These are phyloP conservation scores for Limnephilus marmoratus DNA, from an alignment of 2,888 invertebrate species.

Conservation along the genomic window DNA sequence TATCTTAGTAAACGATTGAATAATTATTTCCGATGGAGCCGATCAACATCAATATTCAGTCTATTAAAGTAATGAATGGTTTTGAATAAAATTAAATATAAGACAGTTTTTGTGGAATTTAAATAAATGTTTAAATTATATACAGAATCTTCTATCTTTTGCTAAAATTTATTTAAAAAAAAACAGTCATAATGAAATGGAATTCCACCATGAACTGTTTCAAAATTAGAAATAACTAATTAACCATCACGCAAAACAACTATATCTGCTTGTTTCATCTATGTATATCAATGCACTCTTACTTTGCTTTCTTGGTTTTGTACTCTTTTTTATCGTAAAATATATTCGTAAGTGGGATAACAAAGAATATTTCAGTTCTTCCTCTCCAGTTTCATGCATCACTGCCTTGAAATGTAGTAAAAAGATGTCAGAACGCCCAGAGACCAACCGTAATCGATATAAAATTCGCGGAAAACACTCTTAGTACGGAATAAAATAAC, in stretches of 20 bases:
- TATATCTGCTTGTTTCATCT: background rate
- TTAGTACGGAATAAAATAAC: background rate
- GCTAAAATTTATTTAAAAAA: no score
- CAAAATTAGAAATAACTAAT: background rate
- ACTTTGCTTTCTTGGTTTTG: background rate
- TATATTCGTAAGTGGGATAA: background rate
- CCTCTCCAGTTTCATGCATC: background rate
- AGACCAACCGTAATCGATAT: no score
- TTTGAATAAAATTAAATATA: background rate
- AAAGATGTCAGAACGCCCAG: background rate
- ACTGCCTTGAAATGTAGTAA: background rate
- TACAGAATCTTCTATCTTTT: background rate
- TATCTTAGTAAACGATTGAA: background rate
- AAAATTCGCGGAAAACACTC: background rate
- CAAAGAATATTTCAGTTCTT: no score
- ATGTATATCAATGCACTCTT: background rate
- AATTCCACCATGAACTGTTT: no score
- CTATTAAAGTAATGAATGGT: background rate
- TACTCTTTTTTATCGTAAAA: background rate
- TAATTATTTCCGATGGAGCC: background rate
- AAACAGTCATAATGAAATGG: no score
- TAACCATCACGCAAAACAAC: background rate
- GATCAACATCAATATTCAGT: background rate
- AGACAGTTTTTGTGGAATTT: background rate
- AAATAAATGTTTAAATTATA: background rate